These are phyloP conservation scores for Phasia obesa DNA, from an alignment of 2,888 invertebrate species.

Conservation along the genomic window DNA sequence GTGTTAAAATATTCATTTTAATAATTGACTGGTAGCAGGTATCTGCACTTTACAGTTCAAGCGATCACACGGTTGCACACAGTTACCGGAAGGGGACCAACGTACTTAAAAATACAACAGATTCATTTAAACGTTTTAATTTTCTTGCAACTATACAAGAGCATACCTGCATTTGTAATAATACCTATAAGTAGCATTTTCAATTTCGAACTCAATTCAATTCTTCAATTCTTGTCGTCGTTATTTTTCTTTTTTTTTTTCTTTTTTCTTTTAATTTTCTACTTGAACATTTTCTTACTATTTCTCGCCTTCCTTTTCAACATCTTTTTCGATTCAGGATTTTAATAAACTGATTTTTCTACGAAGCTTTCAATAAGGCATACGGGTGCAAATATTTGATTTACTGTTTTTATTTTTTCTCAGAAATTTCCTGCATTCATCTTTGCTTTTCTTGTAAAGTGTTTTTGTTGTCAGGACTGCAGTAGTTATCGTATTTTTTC, in stretches of 20 bases:
- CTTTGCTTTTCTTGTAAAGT: not conserved
- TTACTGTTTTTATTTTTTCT: slow-evolving; percentile 12
- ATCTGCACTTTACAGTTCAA: too few relatives aligned
- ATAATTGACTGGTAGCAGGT: too few relatives aligned
- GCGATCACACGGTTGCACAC: too few relatives aligned
- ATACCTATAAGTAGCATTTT: slow-evolving; percentile 60
- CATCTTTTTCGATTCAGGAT: slow-evolving; percentile 47
- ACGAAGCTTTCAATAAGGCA: not conserved
- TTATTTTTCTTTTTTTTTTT: slow-evolving; percentile 7
- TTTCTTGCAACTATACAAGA: too few relatives aligned
- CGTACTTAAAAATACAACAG: too few relatives aligned
- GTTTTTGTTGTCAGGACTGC: not conserved
- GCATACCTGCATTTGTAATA: slow-evolving; percentile 28
- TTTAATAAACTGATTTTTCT: slow-evolving; percentile 56
- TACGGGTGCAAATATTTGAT: slow-evolving; percentile 24
- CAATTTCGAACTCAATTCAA: slow-evolving; percentile 66
- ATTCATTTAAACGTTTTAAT: too few relatives aligned
- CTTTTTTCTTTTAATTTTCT: not conserved
- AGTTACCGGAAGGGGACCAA: too few relatives aligned
- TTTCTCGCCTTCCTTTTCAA: slow-evolving; percentile 15
- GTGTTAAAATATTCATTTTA: too few relatives aligned
- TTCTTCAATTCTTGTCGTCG: slow-evolving; percentile 19
- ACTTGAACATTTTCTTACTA: not conserved
- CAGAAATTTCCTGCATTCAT: slow-evolving; percentile 5
- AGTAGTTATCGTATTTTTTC: not conserved